Conservation (phyloP, 2,113 vertebrate genomes). For the Leucoraja erinaceus region DNA sequence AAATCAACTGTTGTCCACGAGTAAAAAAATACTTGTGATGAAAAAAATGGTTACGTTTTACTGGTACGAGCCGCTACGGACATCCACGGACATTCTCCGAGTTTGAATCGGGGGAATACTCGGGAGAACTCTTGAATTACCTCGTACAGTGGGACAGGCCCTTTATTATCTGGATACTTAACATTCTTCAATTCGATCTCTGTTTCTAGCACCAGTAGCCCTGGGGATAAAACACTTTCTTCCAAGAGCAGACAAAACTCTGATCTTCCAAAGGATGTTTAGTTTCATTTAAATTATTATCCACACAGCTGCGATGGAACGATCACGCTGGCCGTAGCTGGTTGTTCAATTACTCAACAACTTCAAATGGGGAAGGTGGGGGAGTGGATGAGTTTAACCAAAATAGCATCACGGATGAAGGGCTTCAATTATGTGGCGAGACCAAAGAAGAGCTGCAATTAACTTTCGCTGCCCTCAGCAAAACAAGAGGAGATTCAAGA, state of each 20-base stretch:
- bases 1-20: no score
- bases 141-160: no score
- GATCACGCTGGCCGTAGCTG: background rate
- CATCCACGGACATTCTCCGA: no score
- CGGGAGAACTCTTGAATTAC: no score
- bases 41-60: no score
- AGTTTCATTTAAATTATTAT: background rate
- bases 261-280: slow-evolving; percentile 4
- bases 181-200: background rate
- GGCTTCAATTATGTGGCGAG: background rate
- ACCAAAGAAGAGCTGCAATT: background rate
- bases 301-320: background rate
- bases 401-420: background rate
- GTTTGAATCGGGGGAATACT: no score
- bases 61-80: no score
- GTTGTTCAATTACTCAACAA: background rate
- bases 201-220: background rate
- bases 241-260: background rate
- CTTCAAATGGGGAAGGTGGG: background rate
- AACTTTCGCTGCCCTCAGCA: background rate
- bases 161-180: background rate
- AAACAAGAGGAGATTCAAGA: background rate
- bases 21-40: no score
- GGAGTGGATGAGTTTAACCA: background rate
- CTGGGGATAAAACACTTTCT: background rate